Evolutionary conservation across 2,888 invertebrate genomes (phyloP).

Genomic region (Oscheius sp.): DNA sequence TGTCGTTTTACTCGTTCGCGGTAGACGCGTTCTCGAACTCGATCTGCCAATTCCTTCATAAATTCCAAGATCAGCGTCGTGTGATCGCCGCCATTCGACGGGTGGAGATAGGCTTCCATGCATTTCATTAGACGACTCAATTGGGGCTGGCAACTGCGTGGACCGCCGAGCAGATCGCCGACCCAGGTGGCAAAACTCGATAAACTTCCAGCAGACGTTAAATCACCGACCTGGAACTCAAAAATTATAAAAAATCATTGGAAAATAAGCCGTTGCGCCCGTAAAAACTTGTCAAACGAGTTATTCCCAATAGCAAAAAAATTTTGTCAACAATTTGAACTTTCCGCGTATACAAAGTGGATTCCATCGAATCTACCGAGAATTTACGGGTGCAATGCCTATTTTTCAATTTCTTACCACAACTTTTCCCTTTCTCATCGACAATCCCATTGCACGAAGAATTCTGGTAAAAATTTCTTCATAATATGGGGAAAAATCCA

Average conservation of each 20-base stretch:
- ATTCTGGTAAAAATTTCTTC: slow-evolving; percentile 51
- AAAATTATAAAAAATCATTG: slow-evolving; percentile 4
- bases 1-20: slow-evolving; percentile 39
- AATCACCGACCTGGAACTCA: slow-evolving; percentile 1
- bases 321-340: not conserved
- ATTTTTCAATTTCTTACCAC: not conserved
- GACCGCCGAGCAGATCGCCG: slow-evolving; percentile 32
- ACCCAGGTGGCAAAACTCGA: slow-evolving; percentile 23
- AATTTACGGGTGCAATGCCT: too few species aligned
- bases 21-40: slow-evolving; percentile 25
- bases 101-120: slow-evolving; percentile 47
- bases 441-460: slow-evolving; percentile 46
- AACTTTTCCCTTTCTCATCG: slow-evolving; percentile 45
- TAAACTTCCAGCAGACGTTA: not conserved
- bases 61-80: slow-evolving; percentile 34
- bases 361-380: too few species aligned
- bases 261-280: not conserved
- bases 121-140: slow-evolving; percentile 49
- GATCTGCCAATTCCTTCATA: slow-evolving; percentile 21
- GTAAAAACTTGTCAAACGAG: not conserved
- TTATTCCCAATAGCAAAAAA: too few species aligned
- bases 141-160: slow-evolving; percentile 41
- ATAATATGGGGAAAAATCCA: slow-evolving; percentile 42
- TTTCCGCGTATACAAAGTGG: too few species aligned
- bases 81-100: slow-evolving; percentile 44